Percentiles rank a stretch among this genome's conserved stretches.
These are phyloP conservation scores for Apocrypta bakeri DNA, from an alignment of 1,140 invertebrate species.

Conservation along the genomic window DNA sequence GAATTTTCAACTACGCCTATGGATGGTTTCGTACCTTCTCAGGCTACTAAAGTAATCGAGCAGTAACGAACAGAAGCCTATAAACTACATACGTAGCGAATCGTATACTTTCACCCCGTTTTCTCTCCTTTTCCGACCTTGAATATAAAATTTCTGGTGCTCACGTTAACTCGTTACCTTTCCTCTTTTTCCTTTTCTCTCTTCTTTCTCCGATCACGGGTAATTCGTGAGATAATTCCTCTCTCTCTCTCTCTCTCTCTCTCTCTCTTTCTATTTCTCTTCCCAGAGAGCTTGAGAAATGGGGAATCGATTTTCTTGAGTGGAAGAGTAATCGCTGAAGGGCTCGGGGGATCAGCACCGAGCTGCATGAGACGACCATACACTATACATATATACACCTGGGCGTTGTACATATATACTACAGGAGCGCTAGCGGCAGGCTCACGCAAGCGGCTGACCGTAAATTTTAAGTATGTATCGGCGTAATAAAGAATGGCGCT, in stretches of 20 bases:
- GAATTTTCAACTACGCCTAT: too few species aligned
- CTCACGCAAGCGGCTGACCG: conserved; percentile 21
- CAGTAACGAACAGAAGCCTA: not conserved
- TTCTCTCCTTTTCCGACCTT: not conserved
- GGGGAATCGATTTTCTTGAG: conserved; percentile 48
- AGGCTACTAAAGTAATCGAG: too few species aligned
- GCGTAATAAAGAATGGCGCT: conserved; percentile 49
- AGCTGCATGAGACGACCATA: not conserved
- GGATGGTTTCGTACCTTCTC: too few species aligned
- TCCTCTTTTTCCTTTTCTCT: not conserved
- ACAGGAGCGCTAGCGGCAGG: not conserved
- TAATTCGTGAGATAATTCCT: conserved; percentile 47
- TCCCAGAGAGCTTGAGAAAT: conserved; percentile 32
- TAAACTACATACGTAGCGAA: not conserved
- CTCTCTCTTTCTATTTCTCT: not conserved
- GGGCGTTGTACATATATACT: not conserved
- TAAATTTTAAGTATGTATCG: conserved; percentile 50
- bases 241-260: conserved; percentile 11
- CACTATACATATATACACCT: not conserved
- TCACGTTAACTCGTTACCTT: not conserved
- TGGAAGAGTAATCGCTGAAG: conserved; percentile 48
- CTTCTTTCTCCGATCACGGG: conserved; percentile 30
- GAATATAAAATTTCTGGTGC: conserved; percentile 13
- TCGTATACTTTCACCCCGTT: too few species aligned
- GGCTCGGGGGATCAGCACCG: conserved; percentile 27